A percentile compares a stretch with the other conserved stretches of the same genome.
These are phyloP conservation scores for Forbesichthys papilliferus DNA, from an alignment of 2,113 vertebrate species.

Conservation along the genomic window DNA sequence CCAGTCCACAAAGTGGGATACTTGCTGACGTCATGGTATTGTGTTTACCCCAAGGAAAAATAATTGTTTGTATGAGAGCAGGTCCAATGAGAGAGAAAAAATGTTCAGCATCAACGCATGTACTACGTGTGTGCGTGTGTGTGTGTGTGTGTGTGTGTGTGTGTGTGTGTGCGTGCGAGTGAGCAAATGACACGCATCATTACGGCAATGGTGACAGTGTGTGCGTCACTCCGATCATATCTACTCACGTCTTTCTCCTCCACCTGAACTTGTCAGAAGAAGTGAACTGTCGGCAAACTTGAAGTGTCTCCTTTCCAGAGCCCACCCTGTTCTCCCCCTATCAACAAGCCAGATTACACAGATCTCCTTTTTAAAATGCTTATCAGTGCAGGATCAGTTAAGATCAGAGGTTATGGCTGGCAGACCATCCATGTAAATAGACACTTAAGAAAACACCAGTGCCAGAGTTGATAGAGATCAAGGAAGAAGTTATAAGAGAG, in stretches of 20 bases:
- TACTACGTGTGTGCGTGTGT: conserved; percentile 1
- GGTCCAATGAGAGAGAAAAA: not conserved
- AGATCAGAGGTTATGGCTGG: conserved; percentile 49
- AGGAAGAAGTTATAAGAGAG: not conserved
- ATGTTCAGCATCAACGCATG: not conserved
- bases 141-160: not conserved
- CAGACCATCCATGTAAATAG: conserved; percentile 45
- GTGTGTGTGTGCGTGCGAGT: not conserved
- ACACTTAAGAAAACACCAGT: conserved; percentile 54
- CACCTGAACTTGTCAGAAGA: conserved; percentile 30
- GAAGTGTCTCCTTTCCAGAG: conserved; percentile 25
- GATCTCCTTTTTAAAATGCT: conserved; percentile 46
- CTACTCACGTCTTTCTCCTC: conserved; percentile 26
- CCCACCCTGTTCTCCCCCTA: conserved; percentile 6
- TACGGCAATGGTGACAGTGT: not conserved
- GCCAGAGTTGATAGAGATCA: conserved; percentile 17
- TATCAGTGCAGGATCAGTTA: conserved; percentile 49
- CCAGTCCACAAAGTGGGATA: conserved; percentile 20
- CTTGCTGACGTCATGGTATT: conserved; percentile 35
- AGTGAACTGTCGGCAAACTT: conserved; percentile 11
- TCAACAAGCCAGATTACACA: conserved; percentile 32
- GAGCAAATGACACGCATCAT: not conserved
- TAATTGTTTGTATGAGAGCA: not conserved
- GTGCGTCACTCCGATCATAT: conserved; percentile 5
- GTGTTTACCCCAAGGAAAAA: not conserved